Base-by-base conservation (phyloP, 1,140 invertebrate species). In the Mycetomoellerius zeteki region DNA sequence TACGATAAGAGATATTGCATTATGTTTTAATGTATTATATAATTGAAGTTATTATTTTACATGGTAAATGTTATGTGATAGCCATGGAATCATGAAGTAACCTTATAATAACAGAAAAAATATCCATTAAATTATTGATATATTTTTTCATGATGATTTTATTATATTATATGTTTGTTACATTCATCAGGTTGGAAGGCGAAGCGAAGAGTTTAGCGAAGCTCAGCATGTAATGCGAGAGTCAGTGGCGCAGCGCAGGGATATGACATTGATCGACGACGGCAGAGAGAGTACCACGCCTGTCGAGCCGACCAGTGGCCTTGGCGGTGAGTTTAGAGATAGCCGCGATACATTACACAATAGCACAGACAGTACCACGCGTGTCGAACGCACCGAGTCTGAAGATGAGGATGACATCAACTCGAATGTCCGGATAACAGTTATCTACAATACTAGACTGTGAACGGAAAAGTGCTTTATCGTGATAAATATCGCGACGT, bases 131-230 rank as follows among this genome's bases (percentile, higher is more conserved):
- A 54, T 3, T 54, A n/a, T 5, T 8, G 30, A 33, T 73, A 33
- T 73, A 73, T 56, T 56, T 10, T 56, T n/a, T 47, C 21, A 16
- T 50, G 21, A 60, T 37, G 0, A 47, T 58, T 84, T 86, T 5
- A 16, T 4, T 16, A 5, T 10, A 6, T 50, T 33, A n/a, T 50
- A n/a, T 80, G 4, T 7, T 73, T n/a, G 3, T 65, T 33, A 30
- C 24, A 24, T 81, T 81, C 19, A 3, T 88, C 54, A 96, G 95
- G 97, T 98, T 85, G 97, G 97, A n/a, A 96, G 97, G 89, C 94
- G 97, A 86, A 96, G 96, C 16, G 97, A 97, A 90, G 96, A 97
- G 90, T 98, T 98, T 94, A 97, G 96, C n/a, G 97, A 97, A 87
- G 97, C 97, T 43, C 97, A 97, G 86, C 91, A 94, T 75, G 88